Evolutionary conservation across 2,113 vertebrate genomes (phyloP).

Genomic region (Lepisosteus osseus): DNA sequence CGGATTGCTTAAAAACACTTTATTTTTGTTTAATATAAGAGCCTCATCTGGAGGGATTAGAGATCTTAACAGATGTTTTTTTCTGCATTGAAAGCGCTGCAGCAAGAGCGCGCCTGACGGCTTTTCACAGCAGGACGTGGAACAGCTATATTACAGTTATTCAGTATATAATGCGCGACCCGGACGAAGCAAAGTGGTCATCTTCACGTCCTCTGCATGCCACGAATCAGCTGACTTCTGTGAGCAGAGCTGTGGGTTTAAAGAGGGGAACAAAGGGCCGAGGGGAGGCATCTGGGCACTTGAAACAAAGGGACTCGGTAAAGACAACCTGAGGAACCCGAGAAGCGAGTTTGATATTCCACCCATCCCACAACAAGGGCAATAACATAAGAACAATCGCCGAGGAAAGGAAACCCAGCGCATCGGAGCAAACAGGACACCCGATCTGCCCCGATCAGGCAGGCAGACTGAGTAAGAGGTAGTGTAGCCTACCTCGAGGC

Average conservation of each 20-base stretch:
- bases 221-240: too few species aligned
- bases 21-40: too few species aligned
- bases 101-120: too few species aligned
- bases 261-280: background rate
- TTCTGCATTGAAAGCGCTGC: too few species aligned
- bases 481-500: constrained; percentile 33
- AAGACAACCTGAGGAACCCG: constrained; percentile 18
- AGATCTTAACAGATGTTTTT: too few species aligned
- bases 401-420: constrained; percentile 21
- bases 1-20: too few species aligned
- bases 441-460: constrained; percentile 35
- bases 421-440: constrained; percentile 34
- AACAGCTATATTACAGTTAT: too few species aligned
- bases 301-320: constrained; percentile 7
- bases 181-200: too few species aligned
- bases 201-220: too few species aligned
- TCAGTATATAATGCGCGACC: too few species aligned
- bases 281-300: constrained; percentile 8
- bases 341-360: constrained; percentile 20
- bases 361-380: constrained; percentile 7
- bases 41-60: too few species aligned
- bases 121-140: too few species aligned
- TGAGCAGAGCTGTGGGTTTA: background rate
- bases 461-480: constrained; percentile 37
- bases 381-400: constrained; percentile 17